Evolutionary conservation across 2,888 invertebrate species (phyloP), one percentile per base, ranked within the genome.

Genomic region (Bembecia ichneumoniformis): DNA sequence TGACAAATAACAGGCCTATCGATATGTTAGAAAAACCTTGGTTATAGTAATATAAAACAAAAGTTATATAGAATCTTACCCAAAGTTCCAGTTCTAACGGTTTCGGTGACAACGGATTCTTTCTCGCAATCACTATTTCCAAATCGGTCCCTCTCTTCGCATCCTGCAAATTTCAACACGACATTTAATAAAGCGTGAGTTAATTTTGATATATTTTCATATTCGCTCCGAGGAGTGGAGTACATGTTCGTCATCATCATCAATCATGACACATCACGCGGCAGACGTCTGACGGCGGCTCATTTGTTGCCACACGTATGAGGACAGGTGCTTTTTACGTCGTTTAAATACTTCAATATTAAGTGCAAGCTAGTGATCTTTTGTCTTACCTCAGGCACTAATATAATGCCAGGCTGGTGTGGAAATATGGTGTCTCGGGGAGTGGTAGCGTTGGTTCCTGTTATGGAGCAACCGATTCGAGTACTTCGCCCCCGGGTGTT

Each of bases 361-460:
- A 13, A 40, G 13, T 11, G 40, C 40, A 40, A 40, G 40, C 40
- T 4, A n/a, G 40, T 40, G 14, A 40, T 40, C 40, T 40, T 44
- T 44, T 44, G 34, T 46, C 67, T 82, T 80, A 93, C 93, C 91
- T 94, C 94, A 47, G 93, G 91, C 57, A 92, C 91, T 83, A 93
- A 89, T 63, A 94, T 90, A 57, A 94, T 90, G 56, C 91, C 90
- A 11, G 94, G 93, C 64, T 94, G 93, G 68, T 93, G 94, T 34
- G 94, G 95, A 76, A 95, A 95, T 71, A 94, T 94, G 58, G 90
- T 90, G 68, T 93, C 93, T 60, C 93, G 89, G n/a, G 94, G 94
- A 48, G 95, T 94, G 48, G 94, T 94, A 48, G 94, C 93, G 71
- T 94, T 94, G 51, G 96, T 96, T 51, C 94, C 95, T 50, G 92